Conservation (phyloP, 2,113 vertebrate genomes). For the Cinclus mexicanus region DNA sequence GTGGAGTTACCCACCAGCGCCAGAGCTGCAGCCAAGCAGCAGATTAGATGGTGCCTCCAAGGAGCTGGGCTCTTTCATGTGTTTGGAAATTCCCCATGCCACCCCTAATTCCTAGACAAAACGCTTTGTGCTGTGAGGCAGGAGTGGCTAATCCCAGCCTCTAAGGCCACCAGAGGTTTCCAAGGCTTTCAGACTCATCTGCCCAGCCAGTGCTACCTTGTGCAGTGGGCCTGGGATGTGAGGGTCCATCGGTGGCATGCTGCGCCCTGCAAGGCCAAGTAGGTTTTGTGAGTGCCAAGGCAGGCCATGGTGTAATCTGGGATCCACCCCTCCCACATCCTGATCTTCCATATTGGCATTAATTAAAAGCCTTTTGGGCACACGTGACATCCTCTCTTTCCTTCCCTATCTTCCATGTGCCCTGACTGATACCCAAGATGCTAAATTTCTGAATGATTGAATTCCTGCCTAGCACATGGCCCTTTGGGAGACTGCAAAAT, state of each 20-base stretch:
- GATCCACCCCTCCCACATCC: background rate
- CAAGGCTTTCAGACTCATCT: background rate
- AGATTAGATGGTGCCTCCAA: background rate
- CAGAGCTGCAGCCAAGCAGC: background rate
- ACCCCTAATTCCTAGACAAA: background rate
- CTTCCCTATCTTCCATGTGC: background rate
- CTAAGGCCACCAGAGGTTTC: background rate
- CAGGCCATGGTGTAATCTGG: background rate
- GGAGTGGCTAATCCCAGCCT: background rate
- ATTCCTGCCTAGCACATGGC: background rate
- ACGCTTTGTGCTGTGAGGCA: background rate
- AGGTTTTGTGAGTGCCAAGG: background rate
- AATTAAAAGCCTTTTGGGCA: background rate
- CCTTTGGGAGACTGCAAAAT: background rate
- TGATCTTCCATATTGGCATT: background rate
- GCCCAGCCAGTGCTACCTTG: background rate
- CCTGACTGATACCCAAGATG: background rate
- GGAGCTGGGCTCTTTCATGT: background rate
- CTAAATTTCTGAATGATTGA: background rate
- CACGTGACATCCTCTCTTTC: background rate
- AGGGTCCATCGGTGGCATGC: background rate
- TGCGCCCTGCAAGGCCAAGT: background rate
- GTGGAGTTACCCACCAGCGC: background rate
- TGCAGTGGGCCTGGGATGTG: background rate
- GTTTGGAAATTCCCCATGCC: background rate